A percentile compares a stretch with the other conserved stretches of the same genome.
Conservation (phyloP, 2,113 vertebrate genomes). For the Sarotherodon lohbergeri region DNA sequence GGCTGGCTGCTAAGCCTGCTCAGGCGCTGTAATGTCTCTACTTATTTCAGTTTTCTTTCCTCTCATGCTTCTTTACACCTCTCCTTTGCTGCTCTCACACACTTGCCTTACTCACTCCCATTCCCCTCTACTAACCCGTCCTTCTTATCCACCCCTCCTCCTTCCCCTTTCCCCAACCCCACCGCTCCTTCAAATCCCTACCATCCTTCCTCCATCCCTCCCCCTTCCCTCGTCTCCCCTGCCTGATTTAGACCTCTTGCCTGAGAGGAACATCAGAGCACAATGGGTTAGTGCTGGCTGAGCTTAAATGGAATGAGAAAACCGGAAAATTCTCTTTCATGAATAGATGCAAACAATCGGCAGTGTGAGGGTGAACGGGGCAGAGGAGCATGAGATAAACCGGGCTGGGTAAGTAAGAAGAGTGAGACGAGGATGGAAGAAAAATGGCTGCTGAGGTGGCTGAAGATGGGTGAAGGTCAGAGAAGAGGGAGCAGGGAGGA, state of each 20-base stretch:
- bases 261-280: constrained; percentile 61
- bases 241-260: constrained; percentile 62
- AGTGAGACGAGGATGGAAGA: background rate
- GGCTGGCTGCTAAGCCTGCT: background rate
- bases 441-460: background rate
- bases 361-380: constrained; percentile 15
- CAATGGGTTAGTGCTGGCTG: constrained; percentile 60
- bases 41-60: background rate
- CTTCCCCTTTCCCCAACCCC: background rate
- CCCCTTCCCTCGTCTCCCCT: constrained; percentile 8
- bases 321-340: constrained; percentile 70
- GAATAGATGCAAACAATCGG: constrained; percentile 60
- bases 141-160: background rate
- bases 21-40: constrained; percentile 5
- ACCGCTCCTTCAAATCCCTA: constrained; percentile 8
- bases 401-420: background rate
- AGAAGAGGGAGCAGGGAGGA: background rate
- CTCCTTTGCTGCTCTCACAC: background rate
- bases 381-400: constrained; percentile 19
- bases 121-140: background rate
- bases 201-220: background rate
- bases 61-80: background rate
- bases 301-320: constrained; percentile 70
- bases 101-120: background rate
- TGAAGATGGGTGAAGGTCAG: constrained; percentile 34